Base-by-base conservation (phyloP, 2,888 invertebrate genomes). In the Baronia brevicornis region DNA sequence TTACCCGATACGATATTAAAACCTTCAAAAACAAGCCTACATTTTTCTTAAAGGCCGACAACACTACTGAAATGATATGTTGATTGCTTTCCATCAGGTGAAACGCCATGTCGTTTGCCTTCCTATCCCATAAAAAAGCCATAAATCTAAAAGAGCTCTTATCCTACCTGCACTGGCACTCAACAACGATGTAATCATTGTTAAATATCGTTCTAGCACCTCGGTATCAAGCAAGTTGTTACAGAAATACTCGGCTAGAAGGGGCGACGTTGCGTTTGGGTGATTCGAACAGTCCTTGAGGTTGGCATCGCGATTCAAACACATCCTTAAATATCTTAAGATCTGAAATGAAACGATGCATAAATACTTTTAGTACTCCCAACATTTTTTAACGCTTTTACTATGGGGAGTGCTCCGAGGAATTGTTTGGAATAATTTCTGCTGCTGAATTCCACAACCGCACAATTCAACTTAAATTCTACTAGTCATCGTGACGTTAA, bases 271-370 rank as follows among this genome's bases (percentile, higher is more conserved):
- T 52, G 84, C 89, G 61, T 84, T 89, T 5, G 88, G 91, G 63
- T 89, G 91, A 51, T 79, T 87, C 13, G 79, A 67, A 60, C 75
- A 72, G 66, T 85, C 68, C 53, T 72, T 58, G 42, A 85, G 43
- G 33, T 86, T 65, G 57, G 87, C 70, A 51, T 88, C 79, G 69
- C 86, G 71, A 57, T 92, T 90, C 25, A 96, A 75, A 51, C 95
- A 95, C 63, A 93, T 85, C 3, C 95, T 87, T 45, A 95, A 74
- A 68, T 95, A 96, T 9, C 91, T 86, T 9, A 96, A 77, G 30
- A 93, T 89, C 92, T 92, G 55, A n/a, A 70, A 39, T 7, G 21
- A 15, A n/a, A n/a, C n/a, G n/a, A n/a, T 4, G 17, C 5, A n/a
- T 20, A n/a, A 17, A 17, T 6, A 17, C 4, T 17, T 17, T 17